Evolutionary conservation across 2,888 invertebrate genomes (phyloP).

Genomic region (Luffia ferchaultella): DNA sequence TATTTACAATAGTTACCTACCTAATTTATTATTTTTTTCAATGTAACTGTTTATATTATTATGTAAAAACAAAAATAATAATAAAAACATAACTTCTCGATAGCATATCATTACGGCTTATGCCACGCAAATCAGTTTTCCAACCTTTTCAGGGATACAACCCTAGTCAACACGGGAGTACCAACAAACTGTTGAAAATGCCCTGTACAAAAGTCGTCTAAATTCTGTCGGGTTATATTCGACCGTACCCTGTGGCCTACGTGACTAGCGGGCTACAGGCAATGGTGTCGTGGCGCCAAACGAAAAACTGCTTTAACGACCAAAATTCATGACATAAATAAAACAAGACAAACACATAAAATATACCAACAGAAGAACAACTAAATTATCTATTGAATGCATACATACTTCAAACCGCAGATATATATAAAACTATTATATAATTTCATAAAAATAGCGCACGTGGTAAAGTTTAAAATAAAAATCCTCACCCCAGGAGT

Average conservation of each 20-base stretch:
- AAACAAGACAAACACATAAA: background rate
- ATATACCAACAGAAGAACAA: background rate
- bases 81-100: no score
- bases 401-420: background rate
- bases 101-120: no score
- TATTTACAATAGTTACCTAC: no score
- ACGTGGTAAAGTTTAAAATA: conserved; percentile 24
- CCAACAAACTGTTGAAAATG: background rate
- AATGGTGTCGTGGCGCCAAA: conserved; percentile 60
- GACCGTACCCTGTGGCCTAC: conserved; percentile 50
- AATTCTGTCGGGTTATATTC: conserved; percentile 32
- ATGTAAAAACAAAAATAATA: no score
- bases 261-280: conserved; percentile 53
- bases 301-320: conserved; percentile 56
- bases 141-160: no score
- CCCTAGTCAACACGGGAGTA: no score
- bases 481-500: conserved; percentile 51
- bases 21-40: no score
- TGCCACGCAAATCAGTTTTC: no score
- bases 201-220: conserved; percentile 14
- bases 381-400: background rate
- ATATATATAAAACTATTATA: conserved; percentile 29
- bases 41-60: no score
- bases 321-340: conserved; percentile 17
- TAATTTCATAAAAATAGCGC: conserved; percentile 40